Evolutionary conservation across 2,888 invertebrate species (phyloP).

Genomic region (Barypeithes pellucidus): DNA sequence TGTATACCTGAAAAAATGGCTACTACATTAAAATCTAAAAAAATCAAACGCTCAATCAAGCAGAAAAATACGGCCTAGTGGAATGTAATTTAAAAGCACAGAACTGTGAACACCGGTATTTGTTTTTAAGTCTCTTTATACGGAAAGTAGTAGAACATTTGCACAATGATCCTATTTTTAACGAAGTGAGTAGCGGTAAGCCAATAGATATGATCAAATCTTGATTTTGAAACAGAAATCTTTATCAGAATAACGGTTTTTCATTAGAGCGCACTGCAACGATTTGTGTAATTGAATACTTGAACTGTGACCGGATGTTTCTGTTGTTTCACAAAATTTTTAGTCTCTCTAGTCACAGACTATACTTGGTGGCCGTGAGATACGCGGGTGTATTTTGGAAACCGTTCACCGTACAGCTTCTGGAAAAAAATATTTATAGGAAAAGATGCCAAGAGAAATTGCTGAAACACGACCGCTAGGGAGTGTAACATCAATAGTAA

Average conservation of each 20-base stretch:
- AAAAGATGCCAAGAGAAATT: too few relatives aligned
- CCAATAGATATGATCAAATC: not conserved
- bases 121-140: conserved; percentile 17
- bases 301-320: not conserved
- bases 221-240: not conserved
- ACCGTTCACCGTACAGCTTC: too few relatives aligned
- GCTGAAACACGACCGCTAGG: too few relatives aligned
- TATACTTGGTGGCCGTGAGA: too few relatives aligned
- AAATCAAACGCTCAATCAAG: conserved; percentile 17
- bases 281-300: not conserved
- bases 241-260: conserved; percentile 3
- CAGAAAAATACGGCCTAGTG: conserved; percentile 16
- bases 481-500: too few relatives aligned
- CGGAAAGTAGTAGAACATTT: not conserved
- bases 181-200: not conserved
- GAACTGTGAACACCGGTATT: conserved; percentile 24
- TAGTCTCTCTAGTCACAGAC: too few relatives aligned
- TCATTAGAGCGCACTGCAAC: not conserved
- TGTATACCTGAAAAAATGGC: not conserved
- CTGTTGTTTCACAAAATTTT: too few relatives aligned
- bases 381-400: too few relatives aligned
- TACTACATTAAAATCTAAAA: conserved; percentile 14
- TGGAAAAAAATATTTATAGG: too few relatives aligned
- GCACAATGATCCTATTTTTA: conserved; percentile 4
- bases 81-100: conserved; percentile 14